Base-by-base conservation (phyloP, 2,888 invertebrate genomes). In the Craniophora ligustri region DNA sequence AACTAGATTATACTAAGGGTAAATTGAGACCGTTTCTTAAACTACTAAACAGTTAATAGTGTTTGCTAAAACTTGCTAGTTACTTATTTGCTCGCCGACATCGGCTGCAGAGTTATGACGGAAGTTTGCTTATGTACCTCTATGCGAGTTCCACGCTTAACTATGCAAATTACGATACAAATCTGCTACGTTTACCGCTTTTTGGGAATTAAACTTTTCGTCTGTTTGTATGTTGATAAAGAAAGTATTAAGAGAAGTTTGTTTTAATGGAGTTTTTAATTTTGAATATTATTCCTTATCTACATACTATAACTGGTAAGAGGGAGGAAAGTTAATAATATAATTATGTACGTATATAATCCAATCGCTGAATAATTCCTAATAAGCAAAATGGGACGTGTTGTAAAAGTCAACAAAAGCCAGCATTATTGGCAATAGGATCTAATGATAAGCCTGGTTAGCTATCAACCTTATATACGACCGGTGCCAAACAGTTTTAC, bases 41-140 rank as follows among this genome's bases (percentile, higher is more conserved):
- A 87, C 87, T 88, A 87, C 84, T 85, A 79, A 86, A 89, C 87
- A 86, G 86, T 88, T 89, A 89, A 89, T 89, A 87, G 87, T 82
- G 86, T 88, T 88, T 85, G 85, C 82, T 79, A 76, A 82, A 88
- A 88, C 86, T 88, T 86, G 79, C 67, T 73, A 87, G 83, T 87
- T 85, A 87, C 87, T 88, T 88, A 89, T 88, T 87, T 87, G 85
- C 85, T 82, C 72, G 80, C 78, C 79, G 73, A 82, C 84, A 84
- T 85, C 75, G 82, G 78, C 82, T 84, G 79, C 81, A 80, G 86
- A 88, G 82, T 91, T 88, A 86, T 84, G 79, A 81, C 66, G 62
- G 65, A 86, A 89, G 84, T 89, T 89, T 73, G 68, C 66, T 64
- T 66, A 60, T 74, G 75, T 66, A 69, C 78, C 80, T 79, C 74